Evolutionary conservation across 2,888 invertebrate genomes (phyloP).

Genomic region (Dilophus febrilis): DNA sequence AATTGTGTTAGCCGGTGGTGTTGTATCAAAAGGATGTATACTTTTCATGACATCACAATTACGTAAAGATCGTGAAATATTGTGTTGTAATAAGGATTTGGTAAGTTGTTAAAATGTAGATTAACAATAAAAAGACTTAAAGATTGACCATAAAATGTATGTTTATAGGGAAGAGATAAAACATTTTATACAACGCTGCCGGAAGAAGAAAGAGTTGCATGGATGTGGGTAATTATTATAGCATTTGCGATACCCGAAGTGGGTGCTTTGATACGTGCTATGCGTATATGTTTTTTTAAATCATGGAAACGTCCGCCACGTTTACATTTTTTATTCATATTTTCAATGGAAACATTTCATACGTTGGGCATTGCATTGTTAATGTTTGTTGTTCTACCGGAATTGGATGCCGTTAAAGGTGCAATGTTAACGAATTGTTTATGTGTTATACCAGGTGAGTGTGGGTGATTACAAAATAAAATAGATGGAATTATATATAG

Average conservation of each 20-base stretch:
- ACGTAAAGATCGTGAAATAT: slow-evolving; percentile 53
- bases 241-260: slow-evolving; percentile 80
- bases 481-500: too few species aligned
- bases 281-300: slow-evolving; percentile 81
- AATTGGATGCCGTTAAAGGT: slow-evolving; percentile 84
- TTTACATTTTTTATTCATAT: slow-evolving; percentile 35
- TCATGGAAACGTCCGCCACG: slow-evolving; percentile 54
- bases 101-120: too few species aligned
- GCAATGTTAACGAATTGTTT: slow-evolving; percentile 93
- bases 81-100: slow-evolving; percentile 72
- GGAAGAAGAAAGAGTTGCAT: slow-evolving; percentile 71
- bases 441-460: slow-evolving; percentile 77
- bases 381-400: slow-evolving; percentile 76
- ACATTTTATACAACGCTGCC: slow-evolving; percentile 67
- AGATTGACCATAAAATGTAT: slow-evolving; percentile 6
- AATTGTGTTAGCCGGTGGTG: slow-evolving; percentile 69
- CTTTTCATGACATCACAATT: slow-evolving; percentile 87
- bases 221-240: slow-evolving; percentile 84
- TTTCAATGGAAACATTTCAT: slow-evolving; percentile 75
- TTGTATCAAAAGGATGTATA: slow-evolving; percentile 73
- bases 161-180: slow-evolving; percentile 61
- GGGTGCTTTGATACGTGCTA: slow-evolving; percentile 66
- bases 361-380: slow-evolving; percentile 73
- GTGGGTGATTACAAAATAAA: too few species aligned
- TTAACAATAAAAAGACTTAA: too few species aligned